Evolutionary conservation across 2,113 vertebrate species (phyloP).

Genomic region (Gymnocephalus cernua): DNA sequence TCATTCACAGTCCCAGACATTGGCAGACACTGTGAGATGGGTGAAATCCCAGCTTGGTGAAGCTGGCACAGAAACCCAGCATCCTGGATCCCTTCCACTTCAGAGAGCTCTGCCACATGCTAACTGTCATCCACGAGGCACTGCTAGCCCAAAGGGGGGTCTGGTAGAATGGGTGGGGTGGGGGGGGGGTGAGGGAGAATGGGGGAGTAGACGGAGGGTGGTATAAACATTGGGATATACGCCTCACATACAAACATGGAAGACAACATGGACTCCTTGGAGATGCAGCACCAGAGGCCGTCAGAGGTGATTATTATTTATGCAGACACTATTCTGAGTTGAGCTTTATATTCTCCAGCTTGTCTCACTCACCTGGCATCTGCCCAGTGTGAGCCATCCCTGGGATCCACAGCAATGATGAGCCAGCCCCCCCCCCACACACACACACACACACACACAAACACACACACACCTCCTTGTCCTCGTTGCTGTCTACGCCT

Average conservation of each 20-base stretch:
- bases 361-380: constrained; percentile 75
- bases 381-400: constrained; percentile 67
- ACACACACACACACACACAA: constrained; percentile 27
- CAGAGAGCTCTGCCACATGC: constrained; percentile 84
- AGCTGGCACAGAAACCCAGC: constrained; percentile 74
- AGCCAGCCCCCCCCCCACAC: no score
- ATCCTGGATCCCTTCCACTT: constrained; percentile 84
- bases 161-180: constrained; percentile 39
- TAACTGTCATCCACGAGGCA: constrained; percentile 83
- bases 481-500: constrained; percentile 59
- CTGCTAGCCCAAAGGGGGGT: constrained; percentile 67
- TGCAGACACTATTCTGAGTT: constrained; percentile 62
- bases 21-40: constrained; percentile 76
- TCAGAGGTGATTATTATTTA: constrained; percentile 82
- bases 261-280: constrained; percentile 45
- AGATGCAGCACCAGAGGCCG: constrained; percentile 67
- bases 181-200: neutral
- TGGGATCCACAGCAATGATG: constrained; percentile 61
- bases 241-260: constrained; percentile 52
- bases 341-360: constrained; percentile 49
- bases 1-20: constrained; percentile 72
- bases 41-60: constrained; percentile 80
- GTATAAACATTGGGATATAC: constrained; percentile 65
- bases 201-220: neutral
- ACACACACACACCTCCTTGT: constrained; percentile 50